These are phyloP conservation scores for Azemiops feae DNA, from an alignment of 2,113 vertebrate genomes.

Conservation along the genomic window DNA sequence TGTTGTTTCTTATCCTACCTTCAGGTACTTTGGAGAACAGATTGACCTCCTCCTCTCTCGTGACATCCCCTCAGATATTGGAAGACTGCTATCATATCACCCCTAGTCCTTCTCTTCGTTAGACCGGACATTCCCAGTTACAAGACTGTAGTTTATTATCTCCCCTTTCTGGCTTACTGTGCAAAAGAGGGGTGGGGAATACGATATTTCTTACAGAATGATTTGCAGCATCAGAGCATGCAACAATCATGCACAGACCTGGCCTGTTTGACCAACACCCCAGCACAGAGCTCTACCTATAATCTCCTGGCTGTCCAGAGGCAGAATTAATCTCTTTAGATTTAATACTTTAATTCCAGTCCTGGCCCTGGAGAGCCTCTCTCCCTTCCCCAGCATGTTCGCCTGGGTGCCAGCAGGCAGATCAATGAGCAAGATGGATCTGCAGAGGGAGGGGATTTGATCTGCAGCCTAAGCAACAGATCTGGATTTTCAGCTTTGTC, in stretches of 20 bases:
- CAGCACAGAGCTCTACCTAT: not conserved
- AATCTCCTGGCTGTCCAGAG: conserved; percentile 1
- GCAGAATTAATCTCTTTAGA: conserved; percentile 10
- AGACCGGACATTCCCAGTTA: not conserved
- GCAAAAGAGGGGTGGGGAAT: not conserved
- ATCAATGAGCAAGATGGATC: not conserved
- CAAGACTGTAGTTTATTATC: not conserved
- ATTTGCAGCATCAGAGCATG: not conserved
- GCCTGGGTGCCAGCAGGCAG: not conserved
- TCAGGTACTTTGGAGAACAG: not conserved
- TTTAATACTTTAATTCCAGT: not conserved
- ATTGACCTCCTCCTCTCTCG: not conserved
- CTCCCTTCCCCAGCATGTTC: not conserved
- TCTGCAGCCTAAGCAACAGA: not conserved
- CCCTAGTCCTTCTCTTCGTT: not conserved
- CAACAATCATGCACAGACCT: not conserved
- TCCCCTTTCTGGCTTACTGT: not conserved
- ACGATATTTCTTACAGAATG: not conserved
- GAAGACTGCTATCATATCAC: not conserved
- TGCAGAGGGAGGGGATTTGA: not conserved
- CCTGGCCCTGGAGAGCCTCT: not conserved
- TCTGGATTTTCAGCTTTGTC: not conserved
- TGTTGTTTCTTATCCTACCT: not conserved
- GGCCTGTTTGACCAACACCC: not conserved
- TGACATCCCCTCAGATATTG: not conserved